Evolutionary conservation across 1,140 invertebrate genomes (phyloP).

Genomic region (Papilio glaucus): DNA sequence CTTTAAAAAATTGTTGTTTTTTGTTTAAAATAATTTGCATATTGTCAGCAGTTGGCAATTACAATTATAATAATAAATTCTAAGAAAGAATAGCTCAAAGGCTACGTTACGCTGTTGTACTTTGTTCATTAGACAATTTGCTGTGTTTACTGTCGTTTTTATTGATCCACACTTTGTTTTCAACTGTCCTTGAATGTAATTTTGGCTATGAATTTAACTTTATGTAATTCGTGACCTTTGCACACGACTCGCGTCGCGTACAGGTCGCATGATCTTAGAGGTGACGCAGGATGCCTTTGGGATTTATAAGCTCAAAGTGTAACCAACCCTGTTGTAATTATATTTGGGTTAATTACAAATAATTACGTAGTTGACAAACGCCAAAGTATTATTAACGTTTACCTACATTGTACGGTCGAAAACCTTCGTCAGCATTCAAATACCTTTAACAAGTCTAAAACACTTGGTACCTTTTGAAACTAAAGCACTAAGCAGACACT

Average conservation of each 20-base stretch:
- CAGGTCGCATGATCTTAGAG: not conserved
- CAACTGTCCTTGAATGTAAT: conserved; percentile 15
- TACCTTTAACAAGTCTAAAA: too few species aligned
- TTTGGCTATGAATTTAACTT: conserved; percentile 13
- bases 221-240: conserved; percentile 19
- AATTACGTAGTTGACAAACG: too few species aligned
- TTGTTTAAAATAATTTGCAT: too few species aligned
- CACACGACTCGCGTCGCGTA: not conserved
- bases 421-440: too few species aligned
- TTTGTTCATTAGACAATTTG: not conserved
- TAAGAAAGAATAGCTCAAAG: not conserved
- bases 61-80: too few species aligned
- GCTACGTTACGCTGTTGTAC: not conserved
- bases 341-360: not conserved
- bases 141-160: not conserved
- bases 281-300: not conserved
- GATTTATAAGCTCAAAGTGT: not conserved
- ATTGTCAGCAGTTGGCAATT: too few species aligned
- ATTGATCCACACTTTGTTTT: not conserved
- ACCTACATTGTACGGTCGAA: too few species aligned
- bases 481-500: too few species aligned
- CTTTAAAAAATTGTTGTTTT: too few species aligned
- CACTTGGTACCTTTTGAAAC: too few species aligned
- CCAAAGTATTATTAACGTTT: too few species aligned
- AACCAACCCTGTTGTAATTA: not conserved